Evolutionary conservation across 1,140 invertebrate genomes (phyloP).

Genomic region (Diachasma alloeum): DNA sequence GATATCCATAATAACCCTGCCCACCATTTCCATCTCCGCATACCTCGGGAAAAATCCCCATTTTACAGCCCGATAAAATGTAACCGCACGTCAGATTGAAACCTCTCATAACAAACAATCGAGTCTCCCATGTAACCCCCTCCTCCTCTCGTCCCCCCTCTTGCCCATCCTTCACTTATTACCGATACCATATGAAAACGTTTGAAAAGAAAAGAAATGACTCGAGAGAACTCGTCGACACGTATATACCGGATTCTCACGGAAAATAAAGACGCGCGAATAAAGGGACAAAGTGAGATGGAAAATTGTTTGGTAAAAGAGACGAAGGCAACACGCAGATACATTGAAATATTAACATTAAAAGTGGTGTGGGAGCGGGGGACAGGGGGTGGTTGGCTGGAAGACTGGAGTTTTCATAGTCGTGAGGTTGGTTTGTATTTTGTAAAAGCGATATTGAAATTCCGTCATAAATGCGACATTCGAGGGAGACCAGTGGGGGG

Average conservation of each 20-base stretch:
- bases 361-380: not conserved
- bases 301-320: conserved; percentile 19
- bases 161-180: not conserved
- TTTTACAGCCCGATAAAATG: not conserved
- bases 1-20: not conserved
- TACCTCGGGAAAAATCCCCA: not conserved
- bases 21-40: not conserved
- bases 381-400: not conserved
- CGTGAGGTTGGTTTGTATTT: conserved; percentile 20
- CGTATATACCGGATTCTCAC: conserved; percentile 11
- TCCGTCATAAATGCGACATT: conserved; percentile 30
- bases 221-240: conserved; percentile 15
- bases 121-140: conserved; percentile 2
- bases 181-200: conserved; percentile 8
- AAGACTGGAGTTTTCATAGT: conserved; percentile 10
- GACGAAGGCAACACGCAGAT: not conserved
- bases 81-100: conserved; percentile 1
- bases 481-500: not conserved
- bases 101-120: conserved; percentile 11
- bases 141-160: not conserved
- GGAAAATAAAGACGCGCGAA: conserved; percentile 28
- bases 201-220: conserved; percentile 2
- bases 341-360: not conserved
- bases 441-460: conserved; percentile 35
- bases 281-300: conserved; percentile 20